Evolutionary conservation across 2,888 invertebrate genomes (phyloP), one percentile per base, ranked within the genome.

Genomic region (Galerucella nymphaeae): DNA sequence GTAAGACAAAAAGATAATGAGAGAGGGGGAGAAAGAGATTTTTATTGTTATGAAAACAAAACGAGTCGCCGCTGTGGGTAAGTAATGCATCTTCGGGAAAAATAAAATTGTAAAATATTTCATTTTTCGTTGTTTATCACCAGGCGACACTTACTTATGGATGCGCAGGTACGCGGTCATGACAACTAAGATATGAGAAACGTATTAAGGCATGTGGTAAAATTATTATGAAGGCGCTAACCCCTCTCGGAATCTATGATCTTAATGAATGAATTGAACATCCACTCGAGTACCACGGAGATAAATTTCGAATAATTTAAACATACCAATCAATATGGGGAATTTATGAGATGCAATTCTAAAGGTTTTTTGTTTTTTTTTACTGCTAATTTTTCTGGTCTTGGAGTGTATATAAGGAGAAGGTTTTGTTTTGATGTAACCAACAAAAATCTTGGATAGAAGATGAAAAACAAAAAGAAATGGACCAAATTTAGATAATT

Each of bases 171-270:
- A 83, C 82, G 80, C 78, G 80, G 81, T 83, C 83, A 82, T 80
- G 82, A 83, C 83, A 82, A 79, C 78, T 79, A 79, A 80, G 80
- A 82, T 82, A 82, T 75, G 81, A 82, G 75, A 83, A 83, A 84
- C 83, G 82, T 83, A 84, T 84, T 83, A 82, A 78, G 79, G 77
- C 81, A 80, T 79, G 82, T 81, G 79, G 78, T 79, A 80, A 82
- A 84, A 84, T 84, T 84, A 84, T 84, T 84, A 84, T 83, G 81
- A 82, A 83, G 83, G 83, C 83, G 84, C 81, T 83, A 84, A 84
- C 82, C 83, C 30, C 8, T 38, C 82, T 79, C 80, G 78, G 81
- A 82, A 80, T 82, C 79, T 82, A 79, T 81, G 82, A 82, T 83
- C 81, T 78, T 76, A 50, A 13, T 50, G 14, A 50, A 50, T 50